A percentile compares a stretch with the other conserved stretches of the same genome.
phyloP scores from a whole-genome alignment of 2,888 invertebrate genomes.

The Pycnomerus fuliginosus region DNA sequence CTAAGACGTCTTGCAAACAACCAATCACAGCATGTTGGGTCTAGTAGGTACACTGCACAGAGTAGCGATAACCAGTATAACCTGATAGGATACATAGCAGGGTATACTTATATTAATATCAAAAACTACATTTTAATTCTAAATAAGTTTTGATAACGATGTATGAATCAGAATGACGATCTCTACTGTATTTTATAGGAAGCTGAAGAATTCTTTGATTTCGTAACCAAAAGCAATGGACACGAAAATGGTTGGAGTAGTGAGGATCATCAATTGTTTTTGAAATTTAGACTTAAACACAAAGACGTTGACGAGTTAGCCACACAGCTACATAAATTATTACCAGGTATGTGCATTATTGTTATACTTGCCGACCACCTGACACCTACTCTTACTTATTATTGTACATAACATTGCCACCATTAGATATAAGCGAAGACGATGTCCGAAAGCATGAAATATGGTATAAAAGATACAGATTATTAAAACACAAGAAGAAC shows the following conservation, averaged over 20 bases:
- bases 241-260: constrained; percentile 61
- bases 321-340: constrained; percentile 35
- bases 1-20: too few species aligned
- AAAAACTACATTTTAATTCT: too few species aligned
- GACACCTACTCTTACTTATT: constrained; percentile 1
- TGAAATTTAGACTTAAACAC: constrained; percentile 47
- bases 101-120: too few species aligned
- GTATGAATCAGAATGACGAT: too few species aligned
- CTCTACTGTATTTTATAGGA: too few species aligned
- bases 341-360: constrained; percentile 43
- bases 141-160: too few species aligned
- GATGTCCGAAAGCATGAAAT: constrained; percentile 53
- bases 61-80: too few species aligned
- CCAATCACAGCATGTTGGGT: too few species aligned
- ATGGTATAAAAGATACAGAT: constrained; percentile 55
- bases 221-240: constrained; percentile 54
- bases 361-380: too few species aligned
- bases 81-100: too few species aligned
- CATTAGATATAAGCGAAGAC: constrained; percentile 46
- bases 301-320: constrained; percentile 37
- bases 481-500: constrained; percentile 51
- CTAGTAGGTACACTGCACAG: too few species aligned
- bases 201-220: constrained; percentile 59
- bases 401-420: not conserved
- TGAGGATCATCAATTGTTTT: constrained; percentile 59